These are phyloP conservation scores for Heteronetta atricapilla DNA, from an alignment of 2,113 vertebrate genomes.

Conservation along the genomic window DNA sequence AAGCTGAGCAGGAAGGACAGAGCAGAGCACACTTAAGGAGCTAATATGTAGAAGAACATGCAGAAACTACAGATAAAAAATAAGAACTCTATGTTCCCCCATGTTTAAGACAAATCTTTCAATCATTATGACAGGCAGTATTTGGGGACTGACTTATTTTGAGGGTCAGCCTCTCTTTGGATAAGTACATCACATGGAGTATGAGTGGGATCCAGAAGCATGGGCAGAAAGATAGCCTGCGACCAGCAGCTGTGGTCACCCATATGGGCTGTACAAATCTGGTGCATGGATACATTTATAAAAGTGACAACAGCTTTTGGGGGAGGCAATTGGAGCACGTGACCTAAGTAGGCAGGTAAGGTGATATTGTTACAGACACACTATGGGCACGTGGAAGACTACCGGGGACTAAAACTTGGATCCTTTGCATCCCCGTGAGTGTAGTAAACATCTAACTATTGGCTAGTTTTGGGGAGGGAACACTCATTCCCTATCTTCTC, in stretches of 20 bases:
- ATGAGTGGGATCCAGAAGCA: not conserved
- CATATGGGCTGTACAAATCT: not conserved
- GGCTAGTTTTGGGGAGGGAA: conserved; percentile 50
- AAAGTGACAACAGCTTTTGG: not conserved
- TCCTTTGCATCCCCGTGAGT: not conserved
- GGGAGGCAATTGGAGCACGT: not conserved
- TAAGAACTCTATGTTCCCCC: not conserved
- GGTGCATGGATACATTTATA: not conserved
- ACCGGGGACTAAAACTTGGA: conserved; percentile 9
- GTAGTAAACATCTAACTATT: conserved; percentile 20
- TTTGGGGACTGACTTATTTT: not conserved
- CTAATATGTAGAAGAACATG: not conserved
- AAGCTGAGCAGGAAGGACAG: not conserved
- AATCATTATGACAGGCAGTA: not conserved
- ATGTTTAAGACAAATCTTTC: not conserved
- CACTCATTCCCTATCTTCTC: not conserved
- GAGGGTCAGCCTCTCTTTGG: not conserved
- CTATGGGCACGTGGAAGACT: not conserved
- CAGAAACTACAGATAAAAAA: not conserved
- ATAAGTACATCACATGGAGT: not conserved
- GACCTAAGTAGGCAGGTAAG: not conserved
- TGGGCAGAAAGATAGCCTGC: not conserved
- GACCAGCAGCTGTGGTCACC: not conserved
- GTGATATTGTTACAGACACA: not conserved
- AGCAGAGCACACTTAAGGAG: not conserved